Base-by-base conservation (phyloP, 2,888 invertebrate genomes). In the Halocaridina rubra region DNA sequence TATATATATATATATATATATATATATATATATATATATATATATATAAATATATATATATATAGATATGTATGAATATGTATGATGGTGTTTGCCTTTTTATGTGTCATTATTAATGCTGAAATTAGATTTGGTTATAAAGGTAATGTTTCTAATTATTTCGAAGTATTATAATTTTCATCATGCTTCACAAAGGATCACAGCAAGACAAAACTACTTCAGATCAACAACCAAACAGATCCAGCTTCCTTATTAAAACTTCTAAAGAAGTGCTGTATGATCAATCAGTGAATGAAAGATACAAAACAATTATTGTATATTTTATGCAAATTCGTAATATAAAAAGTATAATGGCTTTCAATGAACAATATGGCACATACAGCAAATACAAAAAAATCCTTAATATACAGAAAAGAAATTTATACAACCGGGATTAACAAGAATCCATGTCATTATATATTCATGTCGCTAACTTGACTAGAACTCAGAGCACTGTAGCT, bases 271-370 rank as follows among this genome's bases (percentile, higher is more conserved):
- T 22, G 32, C 30, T 57, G 10, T 74, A 8, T 3, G 10, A 16
- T 22, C 7, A 10, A 53, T n/a, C n/a, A n/a, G n/a, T 24, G 29
- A n/a, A 57, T n/a, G 29, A 57, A 57, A 27, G 5, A 80, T 32
- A 80, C 0, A 13, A 33, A 39, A 4, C 19, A 0, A 64, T 30
- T 76, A 39, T 57, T 81, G 75, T 67, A 81, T 32, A 67, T 82
- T 82, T 82, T 82, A 82, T 82, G 82, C 32, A 78, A 82, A 82
- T 77, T 69, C 78, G 59, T 27, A 74, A 82, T 78, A 81, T 74
- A 82, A 82, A 78, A 24, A 72, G 39, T 72, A 78, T 61, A 82
- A 75, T 75, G 67, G 64, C 27, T 78, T 69, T 72, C 39, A 24
- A 27, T 53, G n/a, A 72, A 32, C 29, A 77, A 57, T 82, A 82